These are phyloP conservation scores for Odontesthes bonariensis DNA, from an alignment of 2,113 vertebrate species.

Conservation along the genomic window DNA sequence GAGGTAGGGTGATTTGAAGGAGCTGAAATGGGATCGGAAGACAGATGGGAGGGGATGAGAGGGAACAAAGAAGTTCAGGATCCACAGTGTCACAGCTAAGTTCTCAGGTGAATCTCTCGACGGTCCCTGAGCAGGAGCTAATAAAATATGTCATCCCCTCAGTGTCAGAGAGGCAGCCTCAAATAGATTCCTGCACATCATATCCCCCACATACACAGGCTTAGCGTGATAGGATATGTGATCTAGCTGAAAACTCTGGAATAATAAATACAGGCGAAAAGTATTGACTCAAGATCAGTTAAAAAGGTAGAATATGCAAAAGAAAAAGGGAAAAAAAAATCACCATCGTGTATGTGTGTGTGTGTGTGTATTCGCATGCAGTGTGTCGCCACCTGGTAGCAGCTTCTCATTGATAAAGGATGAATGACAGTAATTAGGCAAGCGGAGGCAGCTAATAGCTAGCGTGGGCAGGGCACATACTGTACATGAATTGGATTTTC, in stretches of 20 bases:
- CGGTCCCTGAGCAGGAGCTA: conserved; percentile 47
- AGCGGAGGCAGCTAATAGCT: conserved; percentile 76
- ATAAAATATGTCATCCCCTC: conserved; percentile 66
- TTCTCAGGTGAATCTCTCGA: conserved; percentile 56
- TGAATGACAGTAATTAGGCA: conserved; percentile 82
- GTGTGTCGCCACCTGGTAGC: conserved; percentile 39
- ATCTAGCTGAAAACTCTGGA: conserved; percentile 28
- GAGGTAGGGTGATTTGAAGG: conserved; percentile 39
- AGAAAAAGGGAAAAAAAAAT: background rate
- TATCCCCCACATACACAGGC: conserved; percentile 12
- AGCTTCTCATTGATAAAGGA: conserved; percentile 76
- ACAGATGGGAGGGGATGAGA: conserved; percentile 47
- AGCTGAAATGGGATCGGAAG: conserved; percentile 43
- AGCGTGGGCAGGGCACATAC: conserved; percentile 64
- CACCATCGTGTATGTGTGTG: background rate
- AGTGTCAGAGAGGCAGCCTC: conserved; percentile 50
- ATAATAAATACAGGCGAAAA: conserved; percentile 25
- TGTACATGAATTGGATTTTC: conserved; percentile 70
- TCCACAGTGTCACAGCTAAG: conserved; percentile 60
- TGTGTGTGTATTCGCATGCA: conserved; percentile 44
- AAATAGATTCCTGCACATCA: conserved; percentile 51
- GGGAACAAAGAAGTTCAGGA: conserved; percentile 47
- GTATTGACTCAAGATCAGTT: conserved; percentile 37
- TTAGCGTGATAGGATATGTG: background rate
- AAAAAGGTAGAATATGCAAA: conserved; percentile 25